A percentile compares a stretch with the other conserved stretches of the same genome.
These are phyloP conservation scores for Hemicordylus capensis DNA, from an alignment of 2,113 vertebrate species.

Conservation along the genomic window DNA sequence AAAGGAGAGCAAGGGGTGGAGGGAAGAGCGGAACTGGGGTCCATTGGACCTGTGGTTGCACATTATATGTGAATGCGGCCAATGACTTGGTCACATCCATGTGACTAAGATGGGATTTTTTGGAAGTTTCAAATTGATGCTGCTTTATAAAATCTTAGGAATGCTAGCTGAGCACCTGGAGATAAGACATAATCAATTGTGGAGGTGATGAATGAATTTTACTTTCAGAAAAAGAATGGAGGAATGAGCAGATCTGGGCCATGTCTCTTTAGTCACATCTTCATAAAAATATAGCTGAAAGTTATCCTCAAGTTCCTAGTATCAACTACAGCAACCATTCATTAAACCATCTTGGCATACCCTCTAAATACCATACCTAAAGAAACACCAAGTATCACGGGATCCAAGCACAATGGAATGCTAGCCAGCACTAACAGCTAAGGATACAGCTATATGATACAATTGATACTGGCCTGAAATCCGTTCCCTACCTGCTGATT, in stretches of 20 bases:
- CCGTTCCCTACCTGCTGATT: background rate
- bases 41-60: no score
- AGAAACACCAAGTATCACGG: background rate
- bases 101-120: no score
- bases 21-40: no score
- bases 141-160: background rate
- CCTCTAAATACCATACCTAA: no score
- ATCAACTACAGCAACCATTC: background rate
- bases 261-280: background rate
- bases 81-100: no score
- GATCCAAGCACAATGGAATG: background rate
- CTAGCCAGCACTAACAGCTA: background rate
- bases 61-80: no score
- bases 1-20: no score
- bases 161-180: background rate
- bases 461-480: background rate
- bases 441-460: background rate
- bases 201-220: no score
- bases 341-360: background rate
- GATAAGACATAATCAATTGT: background rate
- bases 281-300: no score
- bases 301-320: no score
- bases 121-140: background rate
- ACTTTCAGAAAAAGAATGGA: background rate
- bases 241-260: background rate